Percentiles rank a stretch among this genome's conserved stretches.
phyloP scores from a whole-genome alignment of 2,888 invertebrate species.

The Eubasilissa splendida region DNA sequence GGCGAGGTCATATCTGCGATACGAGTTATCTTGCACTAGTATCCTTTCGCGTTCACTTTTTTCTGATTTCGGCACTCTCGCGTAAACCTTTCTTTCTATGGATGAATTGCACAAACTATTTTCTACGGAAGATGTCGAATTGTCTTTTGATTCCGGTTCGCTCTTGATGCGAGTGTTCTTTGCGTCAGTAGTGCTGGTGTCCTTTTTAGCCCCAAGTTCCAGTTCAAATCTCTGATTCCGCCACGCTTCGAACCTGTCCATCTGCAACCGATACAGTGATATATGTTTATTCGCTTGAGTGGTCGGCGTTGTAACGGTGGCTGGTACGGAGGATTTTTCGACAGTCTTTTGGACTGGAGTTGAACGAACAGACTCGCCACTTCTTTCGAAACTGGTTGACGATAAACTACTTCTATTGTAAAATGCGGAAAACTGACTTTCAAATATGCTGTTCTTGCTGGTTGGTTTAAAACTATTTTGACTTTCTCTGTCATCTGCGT shows the following conservation, averaged over 20 bases:
- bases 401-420: no score
- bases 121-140: no score
- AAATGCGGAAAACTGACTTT: no score
- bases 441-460: no score
- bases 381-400: no score
- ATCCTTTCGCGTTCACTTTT: conserved; percentile 2
- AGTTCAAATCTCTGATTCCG: conserved; percentile 45
- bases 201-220: conserved; percentile 14
- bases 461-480: no score
- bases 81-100: neutral
- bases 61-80: neutral
- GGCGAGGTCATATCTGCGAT: conserved; percentile 20
- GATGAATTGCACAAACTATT: no score
- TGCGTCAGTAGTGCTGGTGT: no score
- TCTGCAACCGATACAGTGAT: conserved; percentile 51
- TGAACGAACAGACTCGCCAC: no score
- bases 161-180: no score
- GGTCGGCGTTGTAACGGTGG: neutral
- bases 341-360: neutral
- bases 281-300: conserved; percentile 5
- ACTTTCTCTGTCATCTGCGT: no score
- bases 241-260: conserved; percentile 51
- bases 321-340: neutral
- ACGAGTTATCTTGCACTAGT: conserved; percentile 8
- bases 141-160: no score